Conservation (phyloP, 2,113 vertebrate species). For the Podilymbus podiceps region DNA sequence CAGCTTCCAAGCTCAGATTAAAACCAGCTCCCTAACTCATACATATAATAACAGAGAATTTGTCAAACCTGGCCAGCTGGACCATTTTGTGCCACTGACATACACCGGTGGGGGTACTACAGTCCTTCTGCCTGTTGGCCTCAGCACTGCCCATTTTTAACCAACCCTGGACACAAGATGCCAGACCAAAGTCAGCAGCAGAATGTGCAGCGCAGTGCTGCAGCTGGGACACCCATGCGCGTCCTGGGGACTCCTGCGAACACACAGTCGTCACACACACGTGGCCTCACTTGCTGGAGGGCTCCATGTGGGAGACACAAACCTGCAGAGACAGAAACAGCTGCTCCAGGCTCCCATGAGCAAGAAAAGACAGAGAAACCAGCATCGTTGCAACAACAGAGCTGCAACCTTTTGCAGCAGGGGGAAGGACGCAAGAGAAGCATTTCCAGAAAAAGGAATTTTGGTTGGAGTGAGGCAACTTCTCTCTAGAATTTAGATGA, state of each 20-base stretch:
- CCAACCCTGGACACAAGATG: not conserved
- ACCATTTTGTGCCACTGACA: not conserved
- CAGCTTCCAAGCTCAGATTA: not conserved
- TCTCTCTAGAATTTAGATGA: not conserved
- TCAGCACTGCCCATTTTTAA: not conserved
- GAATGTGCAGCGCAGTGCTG: not conserved
- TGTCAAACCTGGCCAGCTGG: not conserved
- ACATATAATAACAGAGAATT: not conserved
- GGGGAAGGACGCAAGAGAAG: not conserved
- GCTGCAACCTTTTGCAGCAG: not conserved
- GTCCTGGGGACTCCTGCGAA: not conserved
- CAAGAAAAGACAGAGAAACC: not conserved
- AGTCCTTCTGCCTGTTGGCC: not conserved
- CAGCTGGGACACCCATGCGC: not conserved
- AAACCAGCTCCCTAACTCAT: not conserved
- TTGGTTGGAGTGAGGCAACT: not conserved
- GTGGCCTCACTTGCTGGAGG: fast-evolving
- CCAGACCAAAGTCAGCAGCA: fast-evolving
- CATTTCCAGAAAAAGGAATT: not conserved
- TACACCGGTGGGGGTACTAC: not conserved
- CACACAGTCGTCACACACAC: not conserved
- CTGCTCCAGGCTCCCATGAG: fast-evolving
- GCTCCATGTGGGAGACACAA: not conserved
- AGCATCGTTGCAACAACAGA: not conserved
- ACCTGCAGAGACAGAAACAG: not conserved